phyloP scores from a whole-genome alignment of 2,797 vertebrate species.

The Orientallactaga sibirica region DNA sequence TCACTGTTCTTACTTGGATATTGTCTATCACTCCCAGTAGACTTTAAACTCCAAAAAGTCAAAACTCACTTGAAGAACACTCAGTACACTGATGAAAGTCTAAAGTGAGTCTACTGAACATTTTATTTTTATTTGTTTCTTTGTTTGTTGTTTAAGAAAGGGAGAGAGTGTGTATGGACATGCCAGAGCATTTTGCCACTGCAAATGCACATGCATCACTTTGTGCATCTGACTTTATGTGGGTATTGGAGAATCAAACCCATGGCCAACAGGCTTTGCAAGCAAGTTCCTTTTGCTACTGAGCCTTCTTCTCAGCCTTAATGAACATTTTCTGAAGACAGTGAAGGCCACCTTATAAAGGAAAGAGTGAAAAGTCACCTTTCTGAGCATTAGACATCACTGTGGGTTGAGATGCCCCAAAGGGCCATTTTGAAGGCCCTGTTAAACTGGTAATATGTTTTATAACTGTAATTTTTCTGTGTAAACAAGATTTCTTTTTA shows the following conservation, averaged over 20 bases:
- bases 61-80: neutral
- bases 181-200: too few relatives aligned
- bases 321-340: neutral
- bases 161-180: too few relatives aligned
- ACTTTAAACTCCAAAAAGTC: neutral
- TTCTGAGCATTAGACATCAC: neutral
- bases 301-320: too few relatives aligned
- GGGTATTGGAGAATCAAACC: too few relatives aligned
- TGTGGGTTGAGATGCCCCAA: neutral
- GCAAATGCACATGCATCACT: too few relatives aligned
- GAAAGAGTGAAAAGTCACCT: neutral
- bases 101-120: neutral
- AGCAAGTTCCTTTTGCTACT: too few relatives aligned
- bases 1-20: neutral
- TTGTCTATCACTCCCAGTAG: neutral
- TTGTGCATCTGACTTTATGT: too few relatives aligned
- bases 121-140: too few relatives aligned
- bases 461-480: neutral
- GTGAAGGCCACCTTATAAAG: neutral
- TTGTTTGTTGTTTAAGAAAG: too few relatives aligned
- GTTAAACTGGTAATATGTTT: neutral
- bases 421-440: neutral
- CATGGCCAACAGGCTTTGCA: too few relatives aligned
- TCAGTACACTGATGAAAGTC: neutral
- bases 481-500: slow-evolving; percentile 12